Percentiles rank a stretch among this genome's conserved stretches.
Evolutionary conservation across 2,797 vertebrate genomes (phyloP).

Genomic region (Myotis findleyi): DNA sequence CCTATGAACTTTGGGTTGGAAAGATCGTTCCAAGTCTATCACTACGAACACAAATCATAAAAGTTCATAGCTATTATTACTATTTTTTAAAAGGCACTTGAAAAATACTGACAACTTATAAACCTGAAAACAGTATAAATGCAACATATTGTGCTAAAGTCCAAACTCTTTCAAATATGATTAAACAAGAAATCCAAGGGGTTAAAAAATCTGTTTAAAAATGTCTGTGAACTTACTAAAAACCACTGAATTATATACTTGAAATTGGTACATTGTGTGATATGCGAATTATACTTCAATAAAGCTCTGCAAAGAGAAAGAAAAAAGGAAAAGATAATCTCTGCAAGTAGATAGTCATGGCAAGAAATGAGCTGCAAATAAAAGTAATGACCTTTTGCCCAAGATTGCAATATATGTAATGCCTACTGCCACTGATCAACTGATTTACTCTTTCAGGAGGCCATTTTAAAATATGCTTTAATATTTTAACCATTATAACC

Average conservation of each 20-base stretch:
- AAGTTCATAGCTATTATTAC: not conserved
- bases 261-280: not conserved
- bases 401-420: not conserved
- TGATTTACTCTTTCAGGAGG: not conserved
- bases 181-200: not conserved
- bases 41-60: not conserved
- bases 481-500: not conserved
- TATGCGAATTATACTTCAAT: not conserved
- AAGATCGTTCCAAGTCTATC: not conserved
- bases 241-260: not conserved
- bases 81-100: not conserved
- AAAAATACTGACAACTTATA: not conserved
- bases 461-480: not conserved
- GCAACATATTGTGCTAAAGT: not conserved
- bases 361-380: not conserved
- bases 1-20: not conserved
- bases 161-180: not conserved
- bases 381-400: constrained; percentile 2
- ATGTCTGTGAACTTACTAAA: not conserved
- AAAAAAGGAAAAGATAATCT: not conserved
- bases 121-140: not conserved
- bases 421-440: not conserved
- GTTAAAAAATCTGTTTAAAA: not conserved
- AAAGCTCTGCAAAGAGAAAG: not conserved
- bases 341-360: not conserved